phyloP scores from a whole-genome alignment of 2,113 vertebrate genomes.

The Psophia crepitans region DNA sequence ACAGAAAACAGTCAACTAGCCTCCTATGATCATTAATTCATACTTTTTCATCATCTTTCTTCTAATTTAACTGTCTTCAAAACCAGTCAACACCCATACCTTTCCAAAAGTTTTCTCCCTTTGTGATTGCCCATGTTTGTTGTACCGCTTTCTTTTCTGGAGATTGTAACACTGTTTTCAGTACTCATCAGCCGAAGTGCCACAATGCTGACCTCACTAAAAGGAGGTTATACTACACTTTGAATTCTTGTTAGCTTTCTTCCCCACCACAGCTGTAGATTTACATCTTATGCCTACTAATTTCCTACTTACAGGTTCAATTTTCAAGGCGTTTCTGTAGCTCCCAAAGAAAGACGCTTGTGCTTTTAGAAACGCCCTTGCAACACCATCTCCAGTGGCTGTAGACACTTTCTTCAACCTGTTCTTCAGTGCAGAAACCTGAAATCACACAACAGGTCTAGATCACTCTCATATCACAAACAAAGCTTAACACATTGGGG shows the following conservation, averaged over 20 bases:
- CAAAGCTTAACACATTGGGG: not conserved
- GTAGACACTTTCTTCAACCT: slow-evolving; percentile 94
- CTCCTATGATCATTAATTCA: not conserved
- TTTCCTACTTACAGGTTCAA: slow-evolving; percentile 86
- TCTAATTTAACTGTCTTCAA: not conserved
- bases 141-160: not conserved
- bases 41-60: not conserved
- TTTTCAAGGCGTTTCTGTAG: slow-evolving; percentile 92
- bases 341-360: slow-evolving; percentile 94
- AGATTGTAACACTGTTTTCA: not conserved
- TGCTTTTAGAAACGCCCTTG: slow-evolving; percentile 92
- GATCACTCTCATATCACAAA: not conserved
- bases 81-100: not conserved
- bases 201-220: not conserved
- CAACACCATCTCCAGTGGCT: slow-evolving; percentile 91
- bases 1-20: not conserved
- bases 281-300: not conserved
- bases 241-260: not conserved
- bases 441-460: slow-evolving; percentile 1
- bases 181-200: not conserved
- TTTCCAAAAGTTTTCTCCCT: not conserved
- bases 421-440: slow-evolving; percentile 93
- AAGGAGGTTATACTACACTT: not conserved
- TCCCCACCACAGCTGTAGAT: not conserved
- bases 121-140: not conserved